Base-by-base conservation (phyloP, 2,888 invertebrate species). In the Protophormia terraenovae region DNA sequence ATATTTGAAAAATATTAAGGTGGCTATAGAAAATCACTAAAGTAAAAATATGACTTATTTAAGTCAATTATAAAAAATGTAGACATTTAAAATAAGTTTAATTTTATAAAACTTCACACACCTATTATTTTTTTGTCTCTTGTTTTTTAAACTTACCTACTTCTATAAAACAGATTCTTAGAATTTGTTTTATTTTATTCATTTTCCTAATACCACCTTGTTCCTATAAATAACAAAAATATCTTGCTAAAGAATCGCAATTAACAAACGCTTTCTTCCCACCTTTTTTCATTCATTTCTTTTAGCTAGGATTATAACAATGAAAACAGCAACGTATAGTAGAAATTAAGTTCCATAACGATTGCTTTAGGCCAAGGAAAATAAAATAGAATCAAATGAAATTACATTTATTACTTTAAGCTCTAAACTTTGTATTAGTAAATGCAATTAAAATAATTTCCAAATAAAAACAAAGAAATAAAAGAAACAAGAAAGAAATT, bases 401-500 rank as follows among this genome's bases (percentile, higher is more conserved):
- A 55, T 55, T 55, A 27, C 55, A 55, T 55, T 27, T 55, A 55
- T 55, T 29, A 55, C 29, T n/a, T 55, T 27, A 55, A 29, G 55
- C n/a, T 55, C 2, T 29, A 7, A 27, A 55, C 27, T 55, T 55
- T 29, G n/a, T 55, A 29, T n/a, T 7, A 55, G 55, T 55, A 55
- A 55, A 27, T 29, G 29, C 8, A 55, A 55, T 55, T 55, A 55
- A 55, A 55, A 55, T 27, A 5, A 12, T 22, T 50, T 50, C 10
- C 8, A 22, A 22, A 50, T 38, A 38, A n/a, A 55, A 47, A 8
- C 0, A 19, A 14, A 19, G 16, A 3, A 19, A 19, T 47, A 47
- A 47, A 45, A 47, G 8, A 19, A 10, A 50, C 10, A n/a, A n/a
- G 3, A 19, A 19, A 19, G 10, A n/a, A n/a, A n/a, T n/a, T 19